Base-by-base conservation (phyloP, 2,113 vertebrate species). In the Thermophis baileyi region DNA sequence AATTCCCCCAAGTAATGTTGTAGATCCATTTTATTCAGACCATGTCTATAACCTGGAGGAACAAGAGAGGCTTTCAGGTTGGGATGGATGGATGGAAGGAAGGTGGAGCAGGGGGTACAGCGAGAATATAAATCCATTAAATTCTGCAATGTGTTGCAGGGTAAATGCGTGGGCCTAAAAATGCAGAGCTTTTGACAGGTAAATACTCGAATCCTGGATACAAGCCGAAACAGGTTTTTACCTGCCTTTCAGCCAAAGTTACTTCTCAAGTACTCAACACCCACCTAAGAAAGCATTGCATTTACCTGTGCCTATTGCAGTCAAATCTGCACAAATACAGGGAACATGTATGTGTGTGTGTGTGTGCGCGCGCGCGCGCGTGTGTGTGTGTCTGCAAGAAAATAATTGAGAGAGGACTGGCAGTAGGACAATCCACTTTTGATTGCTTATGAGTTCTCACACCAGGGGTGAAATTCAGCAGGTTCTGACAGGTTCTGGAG, bases 191-290 rank as follows among this genome's bases (percentile, higher is more conserved):
- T 97, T 94, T 57, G 90, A 94, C 97, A 97, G 95, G 97, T 96
- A 97, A 97, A 97, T 96, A 96, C 96, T 97, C 16, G 94, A 96
- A 95, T 97, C 93, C 91, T 81, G 94, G 94, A 93, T 89, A 92
- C 96, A 93, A 97, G 95, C 95, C 6, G 0, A 10, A 93, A 93
- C 96, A 55, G 95, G 97, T 97, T 97, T 96, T 96, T 93, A 96
- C 97, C 95, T 97, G 98, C 93, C 94, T 93, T 96, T 95, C 74
- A 95, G 92, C 92, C 92, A 86, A 88, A 95, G 46, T 95, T 93
- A 11, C 94, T 97, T 85, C 63, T 85, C 47, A 63, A 91, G 90
- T 92, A 40, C 94, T 94, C 92, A n/a, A 92, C 93, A 95, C 94
- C 93, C 95, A 96, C 95, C 94, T 93, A 94, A 93, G 85, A 94